Evolutionary conservation across 2,888 invertebrate species (phyloP).

Genomic region (Noctua janthina): DNA sequence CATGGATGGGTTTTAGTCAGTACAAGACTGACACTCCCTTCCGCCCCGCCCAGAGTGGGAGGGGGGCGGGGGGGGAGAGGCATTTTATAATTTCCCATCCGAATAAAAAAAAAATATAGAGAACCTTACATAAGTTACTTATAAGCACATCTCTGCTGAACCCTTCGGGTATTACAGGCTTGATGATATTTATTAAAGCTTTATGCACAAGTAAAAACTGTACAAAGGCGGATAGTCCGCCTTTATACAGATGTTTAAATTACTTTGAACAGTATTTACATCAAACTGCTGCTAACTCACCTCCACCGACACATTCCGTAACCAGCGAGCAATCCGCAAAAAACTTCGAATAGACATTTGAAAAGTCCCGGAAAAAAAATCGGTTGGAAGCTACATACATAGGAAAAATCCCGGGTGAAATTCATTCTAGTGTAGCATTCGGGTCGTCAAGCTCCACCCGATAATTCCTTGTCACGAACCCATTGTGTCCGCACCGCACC

Average conservation of each 20-base stretch:
- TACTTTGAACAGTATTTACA: not conserved
- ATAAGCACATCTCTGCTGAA: not conserved
- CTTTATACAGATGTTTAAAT: too few relatives aligned
- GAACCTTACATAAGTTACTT: too few relatives aligned
- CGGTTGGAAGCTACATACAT: constrained; percentile 13
- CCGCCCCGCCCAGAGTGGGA: too few relatives aligned
- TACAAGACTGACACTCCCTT: too few relatives aligned
- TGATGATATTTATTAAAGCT: not conserved
- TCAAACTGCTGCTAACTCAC: not conserved
- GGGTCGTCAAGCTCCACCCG: constrained; percentile 61
- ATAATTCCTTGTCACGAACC: constrained; percentile 73
- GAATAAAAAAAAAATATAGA: too few relatives aligned
- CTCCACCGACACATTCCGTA: too few relatives aligned
- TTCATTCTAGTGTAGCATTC: constrained; percentile 64
- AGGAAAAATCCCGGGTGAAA: constrained; percentile 54
- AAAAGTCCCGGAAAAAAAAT: constrained; percentile 40
- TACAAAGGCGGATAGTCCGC: too few relatives aligned
- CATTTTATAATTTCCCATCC: too few relatives aligned
- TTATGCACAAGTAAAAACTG: too few relatives aligned
- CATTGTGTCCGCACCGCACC: constrained; percentile 61
- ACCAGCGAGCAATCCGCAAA: not conserved
- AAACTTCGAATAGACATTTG: constrained; percentile 19
- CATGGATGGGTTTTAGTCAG: too few relatives aligned
- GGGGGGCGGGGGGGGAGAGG: too few relatives aligned
- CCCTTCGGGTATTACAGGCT: not conserved